Base-by-base conservation (phyloP, 2,797 vertebrate species). In the Mormyrops attenuatus region DNA sequence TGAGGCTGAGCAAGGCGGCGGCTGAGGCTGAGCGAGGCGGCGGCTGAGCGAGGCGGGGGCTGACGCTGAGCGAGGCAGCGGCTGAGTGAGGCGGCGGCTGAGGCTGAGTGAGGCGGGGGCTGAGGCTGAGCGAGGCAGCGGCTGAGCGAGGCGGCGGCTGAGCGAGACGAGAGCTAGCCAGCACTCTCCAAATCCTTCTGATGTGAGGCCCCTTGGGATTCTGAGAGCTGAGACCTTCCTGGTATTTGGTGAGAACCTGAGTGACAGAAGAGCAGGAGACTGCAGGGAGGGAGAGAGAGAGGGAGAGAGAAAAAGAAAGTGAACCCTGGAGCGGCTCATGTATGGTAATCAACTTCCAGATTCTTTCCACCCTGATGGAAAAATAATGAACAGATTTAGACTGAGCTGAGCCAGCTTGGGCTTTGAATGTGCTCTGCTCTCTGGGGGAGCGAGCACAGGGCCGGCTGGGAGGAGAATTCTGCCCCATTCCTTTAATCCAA, bases 321-420 rank as follows among this genome's bases (percentile, higher is more conserved):
- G 17, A 84, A 13, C 80, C 80, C 44, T 22, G 22, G 20, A 85
- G 47, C 47, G 11, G 89, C 17, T 89, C 50, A 49, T 73, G 60
- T 17, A 13, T 26, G 22, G 26, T 89, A 73, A 87, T 87, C 84
- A 38, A 50, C 89, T 89, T 85, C 84, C 34, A 38, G 86, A 69
- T 86, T 57, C 52, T 85, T 85, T 53, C 55, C 22, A 41, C 85
- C 89, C 22, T 13, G 44, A 87, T 66, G 26, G 41, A 88, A 89
- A 89, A 88, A 22, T 53, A 55, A 17, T 66, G 47, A 85, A 80
- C 4, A 34, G 85, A 87, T 89, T 89, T 52, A 80, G 73, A 89
- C 9, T 41, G 66, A 22, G 49, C 49, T 88, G 47, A 52, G 85
- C 66, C 89, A 80, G 89, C 73, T 80, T 77, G 52, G 50, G 69